These are phyloP conservation scores for Gasterosteus aculeatus DNA, from an alignment of 2,113 vertebrate genomes.

Conservation along the genomic window DNA sequence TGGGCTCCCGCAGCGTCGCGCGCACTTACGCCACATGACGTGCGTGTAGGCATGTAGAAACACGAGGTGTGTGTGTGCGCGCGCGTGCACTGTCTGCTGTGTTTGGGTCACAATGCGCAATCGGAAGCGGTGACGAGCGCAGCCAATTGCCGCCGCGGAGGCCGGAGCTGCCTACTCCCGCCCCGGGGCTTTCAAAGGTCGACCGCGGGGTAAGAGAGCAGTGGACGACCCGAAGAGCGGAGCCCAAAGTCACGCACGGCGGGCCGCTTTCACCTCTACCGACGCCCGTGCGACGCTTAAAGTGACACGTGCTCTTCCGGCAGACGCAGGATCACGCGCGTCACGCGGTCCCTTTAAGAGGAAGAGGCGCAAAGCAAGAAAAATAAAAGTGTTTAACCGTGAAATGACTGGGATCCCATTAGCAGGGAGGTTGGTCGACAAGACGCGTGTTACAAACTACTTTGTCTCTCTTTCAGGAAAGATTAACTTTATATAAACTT, in stretches of 20 bases:
- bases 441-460: background rate
- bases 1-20: conserved; percentile 40
- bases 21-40: conserved; percentile 45
- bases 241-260: conserved; percentile 8
- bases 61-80: background rate
- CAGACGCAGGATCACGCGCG: accelerated
- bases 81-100: background rate
- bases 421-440: background rate
- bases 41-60: background rate
- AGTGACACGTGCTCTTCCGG: conserved; percentile 21
- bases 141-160: conserved; percentile 72
- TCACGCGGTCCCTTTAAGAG: conserved; percentile 70
- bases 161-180: conserved; percentile 69
- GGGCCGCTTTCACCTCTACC: conserved; percentile 3
- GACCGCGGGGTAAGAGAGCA: background rate
- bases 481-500: background rate
- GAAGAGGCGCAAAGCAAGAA: conserved; percentile 20
- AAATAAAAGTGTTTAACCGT: background rate
- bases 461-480: conserved; percentile 1
- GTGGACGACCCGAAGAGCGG: background rate
- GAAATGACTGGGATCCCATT: background rate
- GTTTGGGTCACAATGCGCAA: background rate
- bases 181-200: conserved; percentile 50
- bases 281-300: conserved; percentile 57
- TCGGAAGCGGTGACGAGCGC: conserved; percentile 29